Evolutionary conservation across 2,113 vertebrate genomes (phyloP).

Genomic region (Propithecus coquereli): DNA sequence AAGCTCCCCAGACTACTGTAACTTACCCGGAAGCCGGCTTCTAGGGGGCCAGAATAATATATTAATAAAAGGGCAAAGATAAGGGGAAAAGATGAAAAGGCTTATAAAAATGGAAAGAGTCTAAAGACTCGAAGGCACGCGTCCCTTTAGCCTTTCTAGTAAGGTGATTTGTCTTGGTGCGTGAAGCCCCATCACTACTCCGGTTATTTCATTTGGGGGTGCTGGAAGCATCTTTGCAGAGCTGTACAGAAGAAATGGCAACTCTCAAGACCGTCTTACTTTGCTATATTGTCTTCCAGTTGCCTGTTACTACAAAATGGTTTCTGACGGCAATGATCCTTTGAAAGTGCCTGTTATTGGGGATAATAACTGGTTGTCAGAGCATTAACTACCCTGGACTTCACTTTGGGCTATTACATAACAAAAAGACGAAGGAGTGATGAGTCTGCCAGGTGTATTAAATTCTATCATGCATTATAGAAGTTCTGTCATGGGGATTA

Average conservation of each 20-base stretch:
- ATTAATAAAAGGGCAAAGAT: background rate
- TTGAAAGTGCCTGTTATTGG: conserved; percentile 78
- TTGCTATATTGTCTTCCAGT: conserved; percentile 74
- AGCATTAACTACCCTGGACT: conserved; percentile 80
- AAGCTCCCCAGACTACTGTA: background rate
- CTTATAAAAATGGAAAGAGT: background rate
- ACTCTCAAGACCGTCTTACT: conserved; percentile 70
- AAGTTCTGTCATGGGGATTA: conserved; percentile 77
- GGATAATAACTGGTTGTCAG: conserved; percentile 81
- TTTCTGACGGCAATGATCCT: conserved; percentile 80
- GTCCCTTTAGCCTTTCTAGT: background rate
- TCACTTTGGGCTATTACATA: conserved; percentile 80
- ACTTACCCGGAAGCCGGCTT: background rate
- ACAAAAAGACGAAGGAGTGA: conserved; percentile 78
- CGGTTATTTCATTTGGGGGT: conserved; percentile 51
- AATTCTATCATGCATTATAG: conserved; percentile 81
- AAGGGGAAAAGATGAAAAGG: background rate
- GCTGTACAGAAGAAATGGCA: conserved; percentile 67
- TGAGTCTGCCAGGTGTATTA: conserved; percentile 82
- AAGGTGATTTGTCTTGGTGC: background rate
- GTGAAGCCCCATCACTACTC: background rate
- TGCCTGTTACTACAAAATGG: conserved; percentile 77
- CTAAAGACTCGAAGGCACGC: background rate
- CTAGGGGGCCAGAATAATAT: background rate
- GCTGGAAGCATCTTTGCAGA: conserved; percentile 63